Percentiles rank a stretch among this genome's conserved stretches.
Evolutionary conservation across 2,113 vertebrate genomes (phyloP).

Genomic region (Hippotragus niger): DNA sequence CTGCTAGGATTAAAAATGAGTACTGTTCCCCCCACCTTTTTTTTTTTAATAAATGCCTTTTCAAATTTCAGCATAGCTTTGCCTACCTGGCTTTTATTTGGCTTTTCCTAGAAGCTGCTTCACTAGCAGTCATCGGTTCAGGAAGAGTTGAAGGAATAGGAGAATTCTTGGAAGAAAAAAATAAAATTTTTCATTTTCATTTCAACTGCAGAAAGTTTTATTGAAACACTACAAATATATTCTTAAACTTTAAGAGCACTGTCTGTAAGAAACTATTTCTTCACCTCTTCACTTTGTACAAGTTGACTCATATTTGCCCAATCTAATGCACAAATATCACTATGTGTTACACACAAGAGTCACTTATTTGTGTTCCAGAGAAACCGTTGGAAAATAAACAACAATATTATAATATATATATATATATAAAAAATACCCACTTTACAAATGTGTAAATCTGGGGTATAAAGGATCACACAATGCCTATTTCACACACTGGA

Average conservation of each 20-base stretch:
- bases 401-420: neutral
- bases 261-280: neutral
- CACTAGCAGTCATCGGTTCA: slow-evolving; percentile 94
- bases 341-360: neutral
- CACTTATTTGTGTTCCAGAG: neutral
- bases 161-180: slow-evolving; percentile 87
- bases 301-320: neutral
- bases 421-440: neutral
- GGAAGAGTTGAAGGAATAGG: slow-evolving; percentile 91
- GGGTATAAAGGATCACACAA: neutral
- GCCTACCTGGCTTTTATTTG: slow-evolving; percentile 96
- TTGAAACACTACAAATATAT: neutral
- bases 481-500: neutral
- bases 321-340: neutral
- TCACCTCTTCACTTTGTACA: neutral
- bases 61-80: neutral
- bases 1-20: neutral
- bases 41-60: neutral
- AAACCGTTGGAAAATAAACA: slow-evolving; percentile 18
- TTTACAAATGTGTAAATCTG: neutral
- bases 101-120: slow-evolving; percentile 95
- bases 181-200: slow-evolving; percentile 55
- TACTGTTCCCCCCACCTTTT: neutral
- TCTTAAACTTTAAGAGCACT: neutral
- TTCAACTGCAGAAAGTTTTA: neutral